A percentile compares a stretch with the other conserved stretches of the same genome.
Evolutionary conservation across 92 coral and sea anemone species (phyloP).

Genomic region (Heteractis magnifica): DNA sequence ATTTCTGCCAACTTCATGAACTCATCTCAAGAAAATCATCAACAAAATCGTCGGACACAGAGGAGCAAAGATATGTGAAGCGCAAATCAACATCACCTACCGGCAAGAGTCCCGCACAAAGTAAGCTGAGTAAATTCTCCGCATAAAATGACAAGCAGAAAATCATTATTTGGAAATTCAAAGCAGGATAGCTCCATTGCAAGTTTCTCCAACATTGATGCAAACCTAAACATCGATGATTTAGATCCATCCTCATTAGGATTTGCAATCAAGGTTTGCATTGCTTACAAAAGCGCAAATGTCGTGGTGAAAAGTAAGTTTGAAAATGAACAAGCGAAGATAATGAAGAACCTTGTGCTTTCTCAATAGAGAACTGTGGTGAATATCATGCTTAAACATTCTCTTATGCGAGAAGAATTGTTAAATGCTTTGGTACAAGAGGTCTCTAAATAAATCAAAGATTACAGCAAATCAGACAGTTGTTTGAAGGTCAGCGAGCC

Average conservation of each 20-base stretch:
- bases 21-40: background rate
- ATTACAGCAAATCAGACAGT: conserved; percentile 43
- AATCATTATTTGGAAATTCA: background rate
- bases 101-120: background rate
- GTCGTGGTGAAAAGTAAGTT: no score
- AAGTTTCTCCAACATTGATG: background rate
- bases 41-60: background rate
- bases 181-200: background rate
- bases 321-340: no score
- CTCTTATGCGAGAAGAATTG: conserved; percentile 1
- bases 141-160: background rate
- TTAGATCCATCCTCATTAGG: background rate
- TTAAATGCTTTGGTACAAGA: conserved; percentile 9
- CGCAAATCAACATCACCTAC: background rate
- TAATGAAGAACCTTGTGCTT: no score
- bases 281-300: background rate
- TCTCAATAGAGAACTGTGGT: no score
- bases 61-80: background rate
- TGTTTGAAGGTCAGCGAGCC: conserved; percentile 35
- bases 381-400: background rate
- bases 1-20: background rate
- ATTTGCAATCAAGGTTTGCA: background rate
- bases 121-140: background rate
- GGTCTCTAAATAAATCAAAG: conserved; percentile 21
- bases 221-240: background rate